Evolutionary conservation across 2,797 vertebrate species (phyloP).

Genomic region (Tapirus indicus): DNA sequence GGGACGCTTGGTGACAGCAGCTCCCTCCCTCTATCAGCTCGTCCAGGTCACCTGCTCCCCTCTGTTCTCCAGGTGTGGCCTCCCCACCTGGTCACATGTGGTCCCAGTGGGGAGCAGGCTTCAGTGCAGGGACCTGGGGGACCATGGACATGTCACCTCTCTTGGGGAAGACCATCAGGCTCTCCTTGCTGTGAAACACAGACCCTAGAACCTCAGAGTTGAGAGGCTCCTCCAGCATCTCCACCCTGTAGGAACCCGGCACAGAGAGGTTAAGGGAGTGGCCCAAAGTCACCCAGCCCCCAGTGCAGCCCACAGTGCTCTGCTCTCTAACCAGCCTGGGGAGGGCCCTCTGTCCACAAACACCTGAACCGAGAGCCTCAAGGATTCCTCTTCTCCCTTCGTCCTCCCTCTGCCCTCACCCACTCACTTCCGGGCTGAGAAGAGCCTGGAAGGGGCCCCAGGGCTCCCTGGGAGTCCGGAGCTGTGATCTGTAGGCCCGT

Average conservation of each 20-base stretch:
- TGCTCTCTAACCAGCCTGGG: not conserved
- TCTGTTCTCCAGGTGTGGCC: too few species aligned
- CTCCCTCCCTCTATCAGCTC: not conserved
- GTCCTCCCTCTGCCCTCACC: not conserved
- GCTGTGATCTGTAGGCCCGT: not conserved
- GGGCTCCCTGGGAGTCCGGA: not conserved
- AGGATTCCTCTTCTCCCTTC: not conserved
- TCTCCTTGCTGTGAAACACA: not conserved
- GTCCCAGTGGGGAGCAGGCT: not conserved
- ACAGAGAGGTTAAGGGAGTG: not conserved
- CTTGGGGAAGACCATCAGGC: not conserved
- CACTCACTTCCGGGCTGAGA: not conserved
- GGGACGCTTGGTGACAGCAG: not conserved
- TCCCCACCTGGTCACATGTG: not conserved
- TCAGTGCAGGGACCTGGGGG: not conserved
- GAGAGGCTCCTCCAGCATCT: not conserved
- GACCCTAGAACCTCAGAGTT: not conserved
- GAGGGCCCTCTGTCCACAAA: not conserved
- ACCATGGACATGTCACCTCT: not conserved
- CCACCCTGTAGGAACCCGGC: not conserved
- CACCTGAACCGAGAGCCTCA: not conserved
- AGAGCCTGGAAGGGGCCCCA: not conserved
- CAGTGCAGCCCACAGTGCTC: fast-evolving
- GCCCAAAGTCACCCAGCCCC: not conserved
- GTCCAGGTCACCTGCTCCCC: not conserved